Conservation (phyloP, 1,140 invertebrate genomes). For the Propsilocerus akamusi region DNA sequence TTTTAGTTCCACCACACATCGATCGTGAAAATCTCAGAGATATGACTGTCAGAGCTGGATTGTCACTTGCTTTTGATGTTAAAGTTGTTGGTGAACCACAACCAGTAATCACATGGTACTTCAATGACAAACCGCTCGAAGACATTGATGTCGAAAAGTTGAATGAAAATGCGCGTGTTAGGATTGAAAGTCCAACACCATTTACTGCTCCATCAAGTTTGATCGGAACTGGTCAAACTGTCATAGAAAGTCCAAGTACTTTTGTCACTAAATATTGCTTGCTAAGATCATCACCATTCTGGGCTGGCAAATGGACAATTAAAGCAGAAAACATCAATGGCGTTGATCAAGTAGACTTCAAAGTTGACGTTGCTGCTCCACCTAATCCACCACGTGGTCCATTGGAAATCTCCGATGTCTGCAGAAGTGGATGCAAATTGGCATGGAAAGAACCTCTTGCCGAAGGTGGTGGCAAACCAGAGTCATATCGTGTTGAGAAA, state of each 20-base stretch:
- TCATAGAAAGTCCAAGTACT: background rate
- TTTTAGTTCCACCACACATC: slow-evolving; percentile 71
- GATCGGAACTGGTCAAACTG: background rate
- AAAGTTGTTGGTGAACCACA: slow-evolving; percentile 91
- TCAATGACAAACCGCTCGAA: slow-evolving; percentile 28
- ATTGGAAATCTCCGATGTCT: slow-evolving; percentile 76
- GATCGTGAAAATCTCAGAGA: slow-evolving; percentile 80
- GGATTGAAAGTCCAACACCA: background rate
- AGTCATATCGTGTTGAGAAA: slow-evolving; percentile 81
- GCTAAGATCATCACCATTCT: background rate
- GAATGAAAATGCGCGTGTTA: background rate
- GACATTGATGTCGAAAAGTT: background rate
- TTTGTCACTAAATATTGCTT: background rate
- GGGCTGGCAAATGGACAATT: slow-evolving; percentile 21
- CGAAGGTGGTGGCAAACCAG: slow-evolving; percentile 83
- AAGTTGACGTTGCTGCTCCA: slow-evolving; percentile 84
- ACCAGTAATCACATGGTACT: slow-evolving; percentile 78
- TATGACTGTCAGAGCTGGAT: slow-evolving; percentile 78
- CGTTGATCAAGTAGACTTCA: slow-evolving; percentile 82
- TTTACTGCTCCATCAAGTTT: background rate
- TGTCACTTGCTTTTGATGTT: slow-evolving; percentile 79
- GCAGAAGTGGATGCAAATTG: slow-evolving; percentile 88
- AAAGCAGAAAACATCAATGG: slow-evolving; percentile 85
- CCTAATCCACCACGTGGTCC: slow-evolving; percentile 89
- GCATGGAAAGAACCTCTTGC: slow-evolving; percentile 92